Evolutionary conservation across 92 coral and sea anemone species (phyloP).

Genomic region (Phenganax stokvisi): DNA sequence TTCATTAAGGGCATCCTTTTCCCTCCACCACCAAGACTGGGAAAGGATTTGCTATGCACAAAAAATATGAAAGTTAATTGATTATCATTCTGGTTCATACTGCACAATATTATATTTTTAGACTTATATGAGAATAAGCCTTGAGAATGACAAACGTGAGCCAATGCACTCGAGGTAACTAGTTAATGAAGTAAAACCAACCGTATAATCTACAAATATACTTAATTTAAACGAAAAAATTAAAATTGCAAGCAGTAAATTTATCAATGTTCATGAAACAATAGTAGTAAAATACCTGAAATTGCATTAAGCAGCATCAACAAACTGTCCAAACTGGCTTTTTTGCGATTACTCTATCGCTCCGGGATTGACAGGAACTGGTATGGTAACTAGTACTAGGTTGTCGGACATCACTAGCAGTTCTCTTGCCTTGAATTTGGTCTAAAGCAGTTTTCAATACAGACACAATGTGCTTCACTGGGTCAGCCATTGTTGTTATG

Average conservation of each 20-base stretch:
- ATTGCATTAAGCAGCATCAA: not conserved
- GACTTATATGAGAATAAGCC: too few species aligned
- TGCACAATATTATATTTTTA: too few species aligned
- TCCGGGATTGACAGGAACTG: not conserved
- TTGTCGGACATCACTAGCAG: not conserved
- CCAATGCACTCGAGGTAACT: too few species aligned
- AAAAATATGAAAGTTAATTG: not conserved
- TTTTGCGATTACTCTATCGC: too few species aligned
- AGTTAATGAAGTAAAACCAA: too few species aligned
- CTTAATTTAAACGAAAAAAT: too few species aligned
- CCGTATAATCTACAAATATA: too few species aligned
- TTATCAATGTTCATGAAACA: too few species aligned
- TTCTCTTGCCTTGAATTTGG: not conserved
- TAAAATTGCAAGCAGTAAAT: too few species aligned
- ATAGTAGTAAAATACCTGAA: not conserved
- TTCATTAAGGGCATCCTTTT: not conserved
- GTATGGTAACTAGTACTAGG: not conserved
- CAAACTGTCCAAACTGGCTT: not conserved
- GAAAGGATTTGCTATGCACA: not conserved
- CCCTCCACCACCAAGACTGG: conserved; percentile 9
- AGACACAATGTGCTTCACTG: not conserved
- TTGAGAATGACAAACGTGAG: too few species aligned
- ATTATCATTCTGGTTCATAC: too few species aligned
- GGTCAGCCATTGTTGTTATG: not conserved
- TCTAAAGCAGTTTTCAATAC: not conserved